Evolutionary conservation across 1,140 invertebrate species (phyloP), one percentile per base, ranked within the genome.

Genomic region (Berghia stephanieae): DNA sequence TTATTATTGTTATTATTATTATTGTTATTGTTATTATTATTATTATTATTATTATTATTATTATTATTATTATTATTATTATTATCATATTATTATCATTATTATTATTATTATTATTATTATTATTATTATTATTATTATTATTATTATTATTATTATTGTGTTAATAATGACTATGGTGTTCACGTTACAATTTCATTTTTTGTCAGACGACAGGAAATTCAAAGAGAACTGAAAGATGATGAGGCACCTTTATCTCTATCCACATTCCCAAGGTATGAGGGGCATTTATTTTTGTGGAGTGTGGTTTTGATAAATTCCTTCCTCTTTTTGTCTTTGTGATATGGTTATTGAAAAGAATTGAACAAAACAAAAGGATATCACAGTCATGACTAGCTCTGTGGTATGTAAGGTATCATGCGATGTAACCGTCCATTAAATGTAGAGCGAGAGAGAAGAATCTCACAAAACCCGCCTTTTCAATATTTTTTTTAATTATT

Each of bases 221-320:
- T 96, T 0, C 91, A 92, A 78, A 91, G 93, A 40, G 76, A 82
- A 16, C 90, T 99, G 18, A 91, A 92, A 42, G 18, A 80, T 75
- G 94, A 95, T 82, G 98, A 99, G 92, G 93, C 93, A 78, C 91
- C 98, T 67, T 92, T 99, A 90, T 95, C 94, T 52, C 90, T 99
- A 36, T 98, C 96, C 10, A 95, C 93, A 90, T 99, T 97, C 89
- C 96, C 97, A 67, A 95, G 96, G 95, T 96, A 90, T n/a, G n/a
- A n/a, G n/a, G n/a, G 87, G 81, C 68, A 63, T 24, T 2, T 34
- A 38, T 13, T 18, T 60, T 24, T 44, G 2, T 21, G 38, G 42
- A 36, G 24, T 27, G n/a, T 70, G 21, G 40, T 46, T 10, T 43
- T 44, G 13, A 8, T 63, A 18, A 21, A 18, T 27, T 63, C 27